phyloP scores from a whole-genome alignment of 2,113 vertebrate genomes.

The Lethenteron reissneri region DNA sequence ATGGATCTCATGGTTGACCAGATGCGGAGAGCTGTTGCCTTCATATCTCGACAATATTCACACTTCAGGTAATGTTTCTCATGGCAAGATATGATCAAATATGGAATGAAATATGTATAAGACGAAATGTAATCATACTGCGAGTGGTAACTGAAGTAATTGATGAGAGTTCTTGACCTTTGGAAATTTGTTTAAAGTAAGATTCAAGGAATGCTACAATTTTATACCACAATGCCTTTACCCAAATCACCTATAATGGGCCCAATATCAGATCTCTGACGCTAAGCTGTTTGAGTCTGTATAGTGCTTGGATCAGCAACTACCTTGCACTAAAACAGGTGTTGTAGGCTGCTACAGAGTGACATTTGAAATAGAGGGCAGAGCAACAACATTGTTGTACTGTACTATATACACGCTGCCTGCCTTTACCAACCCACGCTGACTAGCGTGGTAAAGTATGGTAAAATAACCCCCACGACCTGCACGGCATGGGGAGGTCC shows the following conservation, averaged over 20 bases:
- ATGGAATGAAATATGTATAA: not conserved
- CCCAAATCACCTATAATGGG: not conserved
- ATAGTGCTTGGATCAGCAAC: too few species aligned
- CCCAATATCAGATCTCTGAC: not conserved
- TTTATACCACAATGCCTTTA: not conserved
- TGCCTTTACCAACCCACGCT: too few species aligned
- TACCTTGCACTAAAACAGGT: too few species aligned
- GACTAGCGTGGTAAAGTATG: too few species aligned
- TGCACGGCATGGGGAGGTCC: not conserved
- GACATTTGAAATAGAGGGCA: too few species aligned
- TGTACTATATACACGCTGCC: too few species aligned
- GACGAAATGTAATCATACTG: not conserved
- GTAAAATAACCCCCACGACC: too few species aligned
- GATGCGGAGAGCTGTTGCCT: conserved; percentile 37
- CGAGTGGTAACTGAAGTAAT: not conserved
- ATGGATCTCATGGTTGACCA: conserved; percentile 72
- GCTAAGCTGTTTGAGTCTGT: too few species aligned
- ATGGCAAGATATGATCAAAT: not conserved
- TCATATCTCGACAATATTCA: conserved; percentile 31
- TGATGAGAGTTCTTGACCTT: not conserved
- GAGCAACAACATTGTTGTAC: too few species aligned
- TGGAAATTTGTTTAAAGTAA: not conserved
- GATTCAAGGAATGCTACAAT: not conserved
- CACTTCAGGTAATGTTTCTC: conserved; percentile 28
- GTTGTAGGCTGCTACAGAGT: too few species aligned